phyloP scores from a whole-genome alignment of 2,888 invertebrate species.

The Tuberolachnus salignus region DNA sequence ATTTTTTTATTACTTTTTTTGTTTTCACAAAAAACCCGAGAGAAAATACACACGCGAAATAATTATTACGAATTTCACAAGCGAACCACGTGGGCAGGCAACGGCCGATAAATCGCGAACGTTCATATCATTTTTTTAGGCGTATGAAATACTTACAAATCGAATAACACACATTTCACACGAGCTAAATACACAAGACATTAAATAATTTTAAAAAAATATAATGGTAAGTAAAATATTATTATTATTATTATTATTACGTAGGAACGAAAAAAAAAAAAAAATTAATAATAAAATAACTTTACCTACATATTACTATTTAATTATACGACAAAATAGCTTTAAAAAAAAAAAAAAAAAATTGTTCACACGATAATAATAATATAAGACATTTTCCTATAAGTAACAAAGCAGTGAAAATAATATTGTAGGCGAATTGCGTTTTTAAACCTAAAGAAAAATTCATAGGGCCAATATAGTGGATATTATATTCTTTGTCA shows the following conservation, averaged over 20 bases:
- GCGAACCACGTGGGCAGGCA: too few species aligned
- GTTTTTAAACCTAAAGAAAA: background rate
- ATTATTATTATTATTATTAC: background rate
- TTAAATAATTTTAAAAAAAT: constrained; percentile 7
- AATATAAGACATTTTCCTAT: background rate
- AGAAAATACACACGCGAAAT: too few species aligned
- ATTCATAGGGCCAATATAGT: background rate
- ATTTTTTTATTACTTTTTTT: too few species aligned
- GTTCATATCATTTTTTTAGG: too few species aligned
- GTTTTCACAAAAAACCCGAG: too few species aligned
- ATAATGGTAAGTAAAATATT: constrained; percentile 15
- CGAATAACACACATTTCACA: constrained; percentile 24
- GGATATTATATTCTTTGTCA: too few species aligned
- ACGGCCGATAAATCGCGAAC: background rate
- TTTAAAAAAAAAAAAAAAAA: background rate
- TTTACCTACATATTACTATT: too few species aligned
- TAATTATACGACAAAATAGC: too few species aligned
- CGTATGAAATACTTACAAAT: constrained; percentile 21
- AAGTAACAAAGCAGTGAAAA: constrained; percentile 6
- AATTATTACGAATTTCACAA: too few species aligned
- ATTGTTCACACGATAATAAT: background rate
- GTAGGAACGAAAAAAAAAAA: constrained; percentile 30
- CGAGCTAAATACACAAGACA: constrained; percentile 2
- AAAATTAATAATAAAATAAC: constrained; percentile 10
- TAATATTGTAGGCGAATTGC: background rate